Base-by-base conservation (phyloP, 2,113 vertebrate genomes). In the Astatotilapia flaviijosephi region DNA sequence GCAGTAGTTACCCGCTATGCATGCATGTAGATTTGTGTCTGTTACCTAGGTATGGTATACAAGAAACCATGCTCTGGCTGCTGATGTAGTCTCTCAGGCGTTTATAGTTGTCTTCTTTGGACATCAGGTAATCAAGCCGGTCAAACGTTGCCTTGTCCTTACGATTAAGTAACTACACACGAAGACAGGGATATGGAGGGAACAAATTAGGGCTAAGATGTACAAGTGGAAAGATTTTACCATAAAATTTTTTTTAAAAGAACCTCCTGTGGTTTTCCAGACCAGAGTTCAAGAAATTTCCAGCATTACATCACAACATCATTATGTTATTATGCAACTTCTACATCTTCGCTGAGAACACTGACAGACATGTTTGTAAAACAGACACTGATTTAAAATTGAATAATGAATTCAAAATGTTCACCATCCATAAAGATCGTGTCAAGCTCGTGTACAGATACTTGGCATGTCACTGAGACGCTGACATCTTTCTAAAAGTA, bases 101-200 rank as follows among this genome's bases (percentile, higher is more conserved):
- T 95, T 98, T 99, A 93, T 99, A 99, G 96, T 99, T 99, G 95
- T 99, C 98, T 96, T 99, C 99, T 97, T 99, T 99, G 94, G 98
- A 97, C 97, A 99, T 99, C 92, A 99, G 97, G 94, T 98, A 99
- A 91, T 99, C 98, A 84, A 99, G 86, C 73, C 98, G 98, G 90
- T 99, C 99, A 95, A 99, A 99, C 3, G 97, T 97, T 17, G 98
- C 96, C 96, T 98, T 99, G 95, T 99, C 99, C 94, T 99, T 99
- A 80, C 99, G 97, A 95, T 98, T 99, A 92, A 99, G 37, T 87
- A 99, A 96, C 99, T 99, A 79, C 87, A 31, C 17, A 47, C 2
- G 10, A 3, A 58, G 4, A 33, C 7, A 54, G 73, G 45, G 33
- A 26, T 13, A 5, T 13, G 19, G 8, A 65, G 31, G 4, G 15